Percentiles rank a stretch among this genome's conserved stretches.
These are phyloP conservation scores for Colinus virginianus DNA, from an alignment of 2,113 vertebrate species.

Conservation along the genomic window DNA sequence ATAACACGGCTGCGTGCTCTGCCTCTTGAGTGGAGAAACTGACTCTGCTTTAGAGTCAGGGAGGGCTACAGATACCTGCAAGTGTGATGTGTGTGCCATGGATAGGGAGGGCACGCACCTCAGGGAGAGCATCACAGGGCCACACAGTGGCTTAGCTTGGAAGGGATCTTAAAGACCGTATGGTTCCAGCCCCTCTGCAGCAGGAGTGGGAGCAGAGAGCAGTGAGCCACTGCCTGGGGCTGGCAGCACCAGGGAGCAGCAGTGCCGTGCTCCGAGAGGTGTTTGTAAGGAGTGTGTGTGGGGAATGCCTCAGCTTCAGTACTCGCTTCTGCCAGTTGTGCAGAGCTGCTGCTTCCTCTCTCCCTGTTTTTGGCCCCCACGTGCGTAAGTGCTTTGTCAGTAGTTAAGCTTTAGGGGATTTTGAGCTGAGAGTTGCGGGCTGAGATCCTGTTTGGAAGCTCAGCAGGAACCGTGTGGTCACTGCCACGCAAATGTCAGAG, in stretches of 20 bases:
- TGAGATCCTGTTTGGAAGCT: neutral
- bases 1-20: neutral
- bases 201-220: accelerated
- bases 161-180: neutral
- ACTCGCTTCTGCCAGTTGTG: neutral
- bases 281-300: accelerated
- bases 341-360: neutral
- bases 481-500: neutral
- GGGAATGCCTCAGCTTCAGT: neutral
- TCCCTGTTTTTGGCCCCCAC: neutral
- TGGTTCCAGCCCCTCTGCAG: neutral
- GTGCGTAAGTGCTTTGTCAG: neutral
- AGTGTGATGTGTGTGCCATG: neutral
- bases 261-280: neutral
- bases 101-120: neutral
- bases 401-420: neutral
- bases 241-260: neutral
- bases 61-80: neutral
- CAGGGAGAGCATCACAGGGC: too few species aligned
- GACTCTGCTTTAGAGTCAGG: neutral
- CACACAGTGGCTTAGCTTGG: too few species aligned
- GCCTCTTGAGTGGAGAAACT: neutral
- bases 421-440: neutral
- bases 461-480: neutral
- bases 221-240: neutral